Conservation (phyloP, 2,888 invertebrate genomes). For the Ecliptopera silaceata region DNA sequence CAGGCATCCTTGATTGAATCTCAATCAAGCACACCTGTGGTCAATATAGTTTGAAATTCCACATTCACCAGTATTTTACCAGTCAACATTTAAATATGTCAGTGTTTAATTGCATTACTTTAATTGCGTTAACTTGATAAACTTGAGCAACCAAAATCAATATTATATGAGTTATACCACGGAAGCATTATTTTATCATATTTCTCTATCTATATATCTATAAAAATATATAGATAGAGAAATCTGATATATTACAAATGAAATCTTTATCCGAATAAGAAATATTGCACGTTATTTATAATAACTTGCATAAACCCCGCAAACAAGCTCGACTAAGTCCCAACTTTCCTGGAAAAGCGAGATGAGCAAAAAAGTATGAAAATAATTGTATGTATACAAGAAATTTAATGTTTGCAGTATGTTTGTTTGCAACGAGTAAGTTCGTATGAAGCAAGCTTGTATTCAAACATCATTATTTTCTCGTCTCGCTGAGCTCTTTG, state of each 20-base stretch:
- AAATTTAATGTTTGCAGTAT: constrained; percentile 10
- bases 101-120: no score
- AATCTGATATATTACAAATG: not conserved
- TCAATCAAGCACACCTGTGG: no score
- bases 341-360: not conserved
- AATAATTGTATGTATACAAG: constrained; percentile 2
- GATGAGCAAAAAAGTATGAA: constrained; percentile 2
- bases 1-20: no score
- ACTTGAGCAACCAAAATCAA: no score
- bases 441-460: constrained; percentile 13
- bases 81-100: no score
- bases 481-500: constrained; percentile 10
- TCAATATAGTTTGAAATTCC: no score
- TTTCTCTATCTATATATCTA: no score
- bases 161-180: no score
- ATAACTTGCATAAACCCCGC: not conserved
- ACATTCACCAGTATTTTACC: no score
- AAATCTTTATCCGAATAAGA: not conserved
- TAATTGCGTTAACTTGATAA: no score
- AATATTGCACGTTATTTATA: not conserved
- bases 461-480: constrained; percentile 27
- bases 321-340: not conserved
- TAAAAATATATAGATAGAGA: not conserved
- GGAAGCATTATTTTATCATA: no score
- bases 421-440: constrained; percentile 6